phyloP scores from a whole-genome alignment of 2,797 vertebrate species.

The Cryptoprocta ferox region DNA sequence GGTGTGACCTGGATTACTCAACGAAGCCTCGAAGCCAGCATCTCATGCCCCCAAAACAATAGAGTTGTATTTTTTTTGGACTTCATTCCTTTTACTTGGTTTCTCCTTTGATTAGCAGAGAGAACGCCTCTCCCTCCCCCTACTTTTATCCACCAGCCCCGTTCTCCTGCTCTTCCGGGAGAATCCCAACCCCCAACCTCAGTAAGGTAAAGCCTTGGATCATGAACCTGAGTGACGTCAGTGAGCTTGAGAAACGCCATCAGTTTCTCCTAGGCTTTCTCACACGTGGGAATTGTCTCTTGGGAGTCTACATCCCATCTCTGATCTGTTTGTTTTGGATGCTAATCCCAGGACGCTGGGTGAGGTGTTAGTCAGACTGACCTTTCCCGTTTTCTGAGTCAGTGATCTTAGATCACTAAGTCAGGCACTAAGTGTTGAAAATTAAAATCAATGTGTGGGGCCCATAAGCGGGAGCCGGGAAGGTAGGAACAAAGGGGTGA shows the following conservation, averaged over 20 bases:
- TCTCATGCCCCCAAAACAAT: constrained; percentile 79
- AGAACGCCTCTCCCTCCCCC: constrained; percentile 33
- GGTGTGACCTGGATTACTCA: constrained; percentile 79
- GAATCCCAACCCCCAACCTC: neutral
- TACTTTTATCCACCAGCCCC: neutral
- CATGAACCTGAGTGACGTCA: constrained; percentile 31
- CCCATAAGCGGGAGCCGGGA: neutral
- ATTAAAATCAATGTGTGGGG: constrained; percentile 75
- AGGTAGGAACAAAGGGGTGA: neutral
- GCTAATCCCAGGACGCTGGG: constrained; percentile 58
- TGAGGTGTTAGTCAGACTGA: constrained; percentile 81
- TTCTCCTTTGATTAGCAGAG: constrained; percentile 75
- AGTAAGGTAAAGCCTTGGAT: constrained; percentile 17
- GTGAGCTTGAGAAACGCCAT: constrained; percentile 68
- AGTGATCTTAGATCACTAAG: constrained; percentile 71
- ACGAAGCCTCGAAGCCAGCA: constrained; percentile 78
- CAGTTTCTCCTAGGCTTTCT: constrained; percentile 58
- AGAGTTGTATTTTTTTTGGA: constrained; percentile 80
- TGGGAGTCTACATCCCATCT: constrained; percentile 66
- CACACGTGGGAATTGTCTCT: constrained; percentile 77
- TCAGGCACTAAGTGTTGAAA: constrained; percentile 70
- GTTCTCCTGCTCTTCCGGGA: neutral
- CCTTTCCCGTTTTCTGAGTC: constrained; percentile 85
- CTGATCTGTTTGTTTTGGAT: constrained; percentile 84
- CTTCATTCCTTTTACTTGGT: constrained; percentile 64